These are phyloP conservation scores for Myrmophylax atrothorax DNA, from an alignment of 2,113 vertebrate genomes.

Conservation along the genomic window DNA sequence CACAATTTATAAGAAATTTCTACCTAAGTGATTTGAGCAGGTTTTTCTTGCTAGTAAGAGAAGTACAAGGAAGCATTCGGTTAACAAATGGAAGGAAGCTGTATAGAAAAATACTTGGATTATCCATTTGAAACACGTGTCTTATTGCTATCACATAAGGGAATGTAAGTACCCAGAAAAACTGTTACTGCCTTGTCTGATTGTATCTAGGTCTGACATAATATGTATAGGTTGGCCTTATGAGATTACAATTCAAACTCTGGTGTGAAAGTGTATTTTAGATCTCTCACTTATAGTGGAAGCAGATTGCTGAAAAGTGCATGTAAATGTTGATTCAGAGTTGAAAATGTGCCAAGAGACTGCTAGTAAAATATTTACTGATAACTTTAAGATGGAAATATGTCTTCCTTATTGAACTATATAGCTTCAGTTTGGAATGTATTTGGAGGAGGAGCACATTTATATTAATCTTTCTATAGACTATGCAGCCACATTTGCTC, in stretches of 20 bases:
- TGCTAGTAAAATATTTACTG: slow-evolving; percentile 67
- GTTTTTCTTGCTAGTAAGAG: neutral
- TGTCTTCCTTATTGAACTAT: slow-evolving; percentile 58
- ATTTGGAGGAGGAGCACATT: slow-evolving; percentile 14
- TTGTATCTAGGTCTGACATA: neutral
- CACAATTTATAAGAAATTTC: neutral
- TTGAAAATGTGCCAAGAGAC: slow-evolving; percentile 46
- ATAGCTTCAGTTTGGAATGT: slow-evolving; percentile 42
- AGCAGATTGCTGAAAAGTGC: slow-evolving; percentile 34
- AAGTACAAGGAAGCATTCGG: neutral
- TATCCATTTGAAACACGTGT: neutral
- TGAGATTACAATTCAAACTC: neutral
- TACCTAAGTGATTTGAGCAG: neutral
- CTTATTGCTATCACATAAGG: neutral
- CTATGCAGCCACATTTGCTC: neutral
- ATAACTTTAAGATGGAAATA: slow-evolving; percentile 60
- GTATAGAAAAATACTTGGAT: neutral
- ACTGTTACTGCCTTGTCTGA: neutral
- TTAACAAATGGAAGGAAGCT: neutral
- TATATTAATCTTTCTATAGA: slow-evolving; percentile 12
- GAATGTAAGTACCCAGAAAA: neutral
- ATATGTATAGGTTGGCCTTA: neutral
- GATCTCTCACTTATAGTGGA: neutral
- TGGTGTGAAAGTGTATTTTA: slow-evolving; percentile 14
- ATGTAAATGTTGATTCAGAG: slow-evolving; percentile 34